A percentile compares a stretch with the other conserved stretches of the same genome.
phyloP scores from a whole-genome alignment of 2,888 invertebrate genomes.

The Neoaliturus tenellus region DNA sequence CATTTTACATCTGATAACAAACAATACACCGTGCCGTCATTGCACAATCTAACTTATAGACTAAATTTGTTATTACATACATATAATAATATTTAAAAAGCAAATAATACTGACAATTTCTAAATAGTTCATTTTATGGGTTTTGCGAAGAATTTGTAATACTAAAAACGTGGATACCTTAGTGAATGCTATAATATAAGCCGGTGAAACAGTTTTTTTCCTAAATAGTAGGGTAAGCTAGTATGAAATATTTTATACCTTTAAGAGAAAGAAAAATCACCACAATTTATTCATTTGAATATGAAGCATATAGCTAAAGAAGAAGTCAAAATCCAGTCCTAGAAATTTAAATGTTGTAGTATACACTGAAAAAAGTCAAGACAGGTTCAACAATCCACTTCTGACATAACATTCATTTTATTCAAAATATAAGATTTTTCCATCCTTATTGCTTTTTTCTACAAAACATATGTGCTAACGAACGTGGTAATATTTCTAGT shows the following conservation, averaged over 20 bases:
- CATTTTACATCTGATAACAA: not conserved
- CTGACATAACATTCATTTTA: too few relatives aligned
- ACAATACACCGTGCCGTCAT: not conserved
- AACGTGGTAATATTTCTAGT: too few relatives aligned
- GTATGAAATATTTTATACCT: not conserved
- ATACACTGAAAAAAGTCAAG: too few relatives aligned
- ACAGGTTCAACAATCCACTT: too few relatives aligned
- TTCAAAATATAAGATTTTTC: too few relatives aligned
- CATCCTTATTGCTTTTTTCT: too few relatives aligned
- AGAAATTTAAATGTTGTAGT: too few relatives aligned
- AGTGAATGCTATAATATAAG: conserved; percentile 20
- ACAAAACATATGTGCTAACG: too few relatives aligned
- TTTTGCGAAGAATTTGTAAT: not conserved
- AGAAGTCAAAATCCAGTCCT: too few relatives aligned
- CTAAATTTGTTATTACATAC: not conserved
- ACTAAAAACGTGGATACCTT: not conserved
- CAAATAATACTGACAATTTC: conserved; percentile 3
- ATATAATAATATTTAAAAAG: not conserved
- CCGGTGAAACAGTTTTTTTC: not conserved
- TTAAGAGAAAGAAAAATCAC: not conserved
- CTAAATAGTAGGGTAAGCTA: conserved; percentile 9
- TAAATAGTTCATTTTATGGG: not conserved
- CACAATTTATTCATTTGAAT: not conserved
- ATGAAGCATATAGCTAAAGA: too few relatives aligned
- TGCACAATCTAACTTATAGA: not conserved